Evolutionary conservation across 2,113 vertebrate species (phyloP), one percentile per base, ranked within the genome.

Genomic region (Microtus pennsylvanicus): DNA sequence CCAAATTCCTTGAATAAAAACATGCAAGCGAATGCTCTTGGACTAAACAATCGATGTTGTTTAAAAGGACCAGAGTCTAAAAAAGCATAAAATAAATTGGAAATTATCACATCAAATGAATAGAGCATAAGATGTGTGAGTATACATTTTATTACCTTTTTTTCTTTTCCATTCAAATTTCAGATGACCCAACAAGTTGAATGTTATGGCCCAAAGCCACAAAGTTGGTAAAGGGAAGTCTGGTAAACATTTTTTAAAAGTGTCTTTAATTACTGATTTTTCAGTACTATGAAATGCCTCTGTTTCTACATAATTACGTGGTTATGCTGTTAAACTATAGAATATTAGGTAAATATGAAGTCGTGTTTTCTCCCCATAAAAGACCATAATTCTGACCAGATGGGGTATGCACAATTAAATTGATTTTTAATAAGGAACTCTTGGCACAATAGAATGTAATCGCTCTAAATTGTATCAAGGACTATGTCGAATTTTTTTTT

Each of bases 371-470:
- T 33, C 61, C 28, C 30, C 77, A 86, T 92, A 92, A 97, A 95
- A 94, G 65, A 88, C 67, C 35, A 4, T 98, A 98, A 97, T 97
- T 72, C 87, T 3, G 14, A 98, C 97, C 98, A 97, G 97, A 98
- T 97, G 98, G 83, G n/a, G 38, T 88, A 95, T 28, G 86, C 65
- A 96, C 91, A 97, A 97, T 96, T 97, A 97, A 97, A 97, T 88
- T 96, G 97, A 95, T 97, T 96, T 97, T 98, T 96, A 98, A 97
- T 98, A 97, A 97, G 97, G 89, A 97, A 97, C 96, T 97, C 94
- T 96, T 97, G 96, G 98, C 95, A 93, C 96, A 96, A 97, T 88
- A 96, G 91, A 97, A 94, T 81, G 82, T 97, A 98, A 97, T 97
- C 26, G 0, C 61, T 97, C 96, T 92, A 97, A 97, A 97, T 90